These are phyloP conservation scores for Trissolcus basalis DNA, from an alignment of 1,140 invertebrate genomes.

Conservation along the genomic window DNA sequence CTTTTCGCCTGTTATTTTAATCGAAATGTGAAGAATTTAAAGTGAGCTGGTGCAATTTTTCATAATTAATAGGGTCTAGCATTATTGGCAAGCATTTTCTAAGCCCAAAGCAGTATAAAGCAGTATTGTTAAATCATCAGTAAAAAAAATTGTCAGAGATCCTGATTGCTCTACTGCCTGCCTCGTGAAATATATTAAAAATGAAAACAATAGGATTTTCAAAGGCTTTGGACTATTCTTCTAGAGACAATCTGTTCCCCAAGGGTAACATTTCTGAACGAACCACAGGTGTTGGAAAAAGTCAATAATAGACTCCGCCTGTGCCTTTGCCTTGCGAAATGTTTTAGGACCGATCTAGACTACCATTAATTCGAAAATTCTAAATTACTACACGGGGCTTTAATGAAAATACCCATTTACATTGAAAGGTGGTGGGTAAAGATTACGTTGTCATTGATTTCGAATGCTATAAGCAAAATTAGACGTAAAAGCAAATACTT, in stretches of 20 bases:
- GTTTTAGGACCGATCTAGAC: conserved; percentile 47
- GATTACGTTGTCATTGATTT: too few species aligned
- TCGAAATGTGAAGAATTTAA: too few species aligned
- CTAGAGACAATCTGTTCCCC: conserved; percentile 45
- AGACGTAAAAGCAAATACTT: too few species aligned
- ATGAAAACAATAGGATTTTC: conserved; percentile 56
- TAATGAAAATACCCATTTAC: background rate
- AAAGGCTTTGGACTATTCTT: conserved; percentile 57
- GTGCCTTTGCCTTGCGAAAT: conserved; percentile 42
- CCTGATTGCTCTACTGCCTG: conserved; percentile 13
- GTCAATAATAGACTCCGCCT: conserved; percentile 53
- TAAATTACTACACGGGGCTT: conserved; percentile 20
- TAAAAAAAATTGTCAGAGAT: conserved; percentile 22
- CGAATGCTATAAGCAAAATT: too few species aligned
- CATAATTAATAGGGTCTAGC: conserved; percentile 10
- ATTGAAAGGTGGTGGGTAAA: background rate
- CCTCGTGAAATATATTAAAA: conserved; percentile 55
- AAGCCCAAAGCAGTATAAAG: conserved; percentile 15
- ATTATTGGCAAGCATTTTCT: conserved; percentile 2
- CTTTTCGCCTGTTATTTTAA: too few species aligned
- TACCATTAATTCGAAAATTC: conserved; percentile 45
- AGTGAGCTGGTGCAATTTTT: background rate
- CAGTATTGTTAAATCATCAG: conserved; percentile 28
- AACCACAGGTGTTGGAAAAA: conserved; percentile 61
- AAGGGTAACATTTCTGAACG: conserved; percentile 55